Base-by-base conservation (phyloP, 2,888 invertebrate species). In the Dryocosmus kuriphilus region DNA sequence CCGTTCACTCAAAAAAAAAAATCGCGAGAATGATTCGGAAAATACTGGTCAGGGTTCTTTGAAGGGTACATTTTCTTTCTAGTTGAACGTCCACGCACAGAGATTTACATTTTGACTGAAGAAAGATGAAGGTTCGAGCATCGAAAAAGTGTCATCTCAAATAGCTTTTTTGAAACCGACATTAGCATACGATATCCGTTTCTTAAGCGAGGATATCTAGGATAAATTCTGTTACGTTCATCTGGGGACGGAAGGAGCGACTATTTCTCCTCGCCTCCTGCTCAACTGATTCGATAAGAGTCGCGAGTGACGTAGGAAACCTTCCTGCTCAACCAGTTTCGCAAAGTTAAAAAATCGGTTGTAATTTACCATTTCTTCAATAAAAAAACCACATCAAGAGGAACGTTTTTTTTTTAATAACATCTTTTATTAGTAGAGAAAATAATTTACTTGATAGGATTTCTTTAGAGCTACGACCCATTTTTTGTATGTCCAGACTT, bases 161-260 rank as follows among this genome's bases (percentile, higher is more conserved):
- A n/a, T n/a, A n/a, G n/a, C n/a, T n/a, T n/a, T n/a, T 51, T 71
- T 27, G 30, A 30, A 71, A 71, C 71, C 71, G 71, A 71, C 30
- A 71, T 46, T 62, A 30, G 57, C n/a, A n/a, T n/a, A n/a, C 71
- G 41, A 78, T 60, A 80, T 81, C 78, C 79, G 77, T 78, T 74
- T 78, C 73, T 76, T 67, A 80, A 81, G 77, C 75, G 78, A 77
- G 77, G 80, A 81, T n/a, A n/a, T n/a, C n/a, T n/a, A n/a, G n/a
- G n/a, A n/a, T n/a, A n/a, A n/a, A n/a, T n/a, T n/a, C 79, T 71
- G 63, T 76, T 79, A 74, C 79, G 77, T 84, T 77, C 79, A 84
- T 85, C 85, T 85, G 84, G 85, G n/a, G 84, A 81, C 79, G 83
- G n/a, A 80, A 81, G 82, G 78, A 85, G 81, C 84, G 75, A 80